Evolutionary conservation across 2,113 vertebrate genomes (phyloP), one percentile per base, ranked within the genome.

Genomic region (Glaucomys volans): DNA sequence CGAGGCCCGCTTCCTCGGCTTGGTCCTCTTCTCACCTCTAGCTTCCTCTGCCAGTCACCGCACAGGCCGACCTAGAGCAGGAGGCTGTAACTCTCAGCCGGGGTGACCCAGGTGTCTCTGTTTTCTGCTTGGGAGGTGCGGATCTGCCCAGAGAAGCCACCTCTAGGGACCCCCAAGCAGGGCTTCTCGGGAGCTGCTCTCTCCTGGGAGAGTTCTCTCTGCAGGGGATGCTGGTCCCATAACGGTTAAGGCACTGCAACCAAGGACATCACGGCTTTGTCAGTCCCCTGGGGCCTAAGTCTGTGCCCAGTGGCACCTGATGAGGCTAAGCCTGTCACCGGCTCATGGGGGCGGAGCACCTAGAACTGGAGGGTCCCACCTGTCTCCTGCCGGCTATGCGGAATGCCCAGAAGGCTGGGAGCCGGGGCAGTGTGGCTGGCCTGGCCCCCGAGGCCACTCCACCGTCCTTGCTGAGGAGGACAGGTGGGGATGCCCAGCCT

Each of bases 221-320:
- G 64, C 22, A 42, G 50, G 42, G 9, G 1, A 2, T 67, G 24
- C 59, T 24, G 26, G 59, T 17, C 17, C 57, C 24, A 0, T 9
- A 8, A 42, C 0, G 0, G 66, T 35, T 17, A 30, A 64, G 54
- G 54, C 54, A 54, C 54, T 17, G 17, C 10, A 14, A 50, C 50
- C 50, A 50, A 50, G 20, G 2, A 2, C 54, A 57, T 2, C 54
- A 57, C 24, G 22, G 18, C 30, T 22, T 40, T 8, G 69, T 26
- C 69, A 24, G 69, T 3, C 8, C 40, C 26, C 28, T 4, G 62
- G 42, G 69, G 54, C n/a, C 37, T 16, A 2, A 0, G 54, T 50
- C 47, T 1, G 64, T 32, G 18, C 42, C 47, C 40, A 5, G 3
- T 0, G 5, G 50, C 1, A 3, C 0, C 32, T 2, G 44, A 37